Evolutionary conservation across 2,113 vertebrate genomes (phyloP), one percentile per base, ranked within the genome.

Genomic region (Actenoides lindsayi): DNA sequence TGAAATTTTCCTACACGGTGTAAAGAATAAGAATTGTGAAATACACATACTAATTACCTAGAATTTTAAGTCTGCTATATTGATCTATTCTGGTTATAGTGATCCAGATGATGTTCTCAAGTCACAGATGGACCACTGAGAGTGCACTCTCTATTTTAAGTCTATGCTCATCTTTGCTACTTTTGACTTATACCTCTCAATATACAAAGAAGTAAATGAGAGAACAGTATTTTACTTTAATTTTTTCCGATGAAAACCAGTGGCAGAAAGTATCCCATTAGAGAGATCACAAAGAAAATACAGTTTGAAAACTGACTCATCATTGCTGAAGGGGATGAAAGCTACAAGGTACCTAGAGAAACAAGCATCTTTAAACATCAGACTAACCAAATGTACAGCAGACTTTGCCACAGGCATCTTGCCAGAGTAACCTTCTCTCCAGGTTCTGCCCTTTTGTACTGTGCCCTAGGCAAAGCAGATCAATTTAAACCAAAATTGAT

Each of bases 321-420:
- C 63, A 33, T 41, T 85, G 77, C 83, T 91, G 77, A 81, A 86
- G 73, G 59, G 79, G 9, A 68, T 65, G 54, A 84, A 94, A 87
- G 41, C 65, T 89, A 94, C 92, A 84, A 94, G 65, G 46, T 51
- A 93, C 53, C 79, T 27, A 87, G 57, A 85, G 44, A 92, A 87
- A 87, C 50, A 92, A 91, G 51, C 50, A 87, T 42, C 89, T 87
- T 91, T 28, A 79, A 89, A 69, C 57, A 94, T 42, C 46, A 67
- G 44, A 70, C 83, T 91, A 94, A 91, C n/a, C 25, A 94, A 87
- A 92, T 23, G 37, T 35, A 87, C 74, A 91, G 69, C 83, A 93
- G 80, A 81, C 44, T 93, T 80, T 62, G 86, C 86, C 89, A 79
- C 31, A 0, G 16, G 89, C 83, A 84, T 25, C 69, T 62, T 6